These are phyloP conservation scores for Ladona fulva DNA, from an alignment of 1,140 invertebrate genomes.

Conservation along the genomic window DNA sequence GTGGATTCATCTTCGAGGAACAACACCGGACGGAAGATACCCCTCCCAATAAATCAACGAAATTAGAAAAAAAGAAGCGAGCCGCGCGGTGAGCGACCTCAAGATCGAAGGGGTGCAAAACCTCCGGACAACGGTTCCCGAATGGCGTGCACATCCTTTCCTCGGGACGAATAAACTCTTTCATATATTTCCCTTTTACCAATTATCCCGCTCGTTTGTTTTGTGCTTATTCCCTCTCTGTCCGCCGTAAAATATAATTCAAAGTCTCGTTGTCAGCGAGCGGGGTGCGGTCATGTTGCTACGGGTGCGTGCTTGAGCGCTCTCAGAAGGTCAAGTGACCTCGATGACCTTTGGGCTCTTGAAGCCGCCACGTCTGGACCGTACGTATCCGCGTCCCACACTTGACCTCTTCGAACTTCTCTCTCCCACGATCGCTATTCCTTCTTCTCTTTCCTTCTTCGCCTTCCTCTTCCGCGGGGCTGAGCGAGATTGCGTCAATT, in stretches of 20 bases:
- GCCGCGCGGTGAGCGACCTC: not conserved
- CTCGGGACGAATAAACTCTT: not conserved
- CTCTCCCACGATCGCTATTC: not conserved
- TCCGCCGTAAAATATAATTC: constrained; percentile 1
- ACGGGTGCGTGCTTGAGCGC: not conserved
- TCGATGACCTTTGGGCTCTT: not conserved
- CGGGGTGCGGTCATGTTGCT: not conserved
- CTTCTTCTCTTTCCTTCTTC: not conserved
- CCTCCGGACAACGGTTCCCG: not conserved
- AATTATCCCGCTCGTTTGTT: constrained; percentile 5
- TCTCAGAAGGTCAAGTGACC: not conserved
- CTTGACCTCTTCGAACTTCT: not conserved
- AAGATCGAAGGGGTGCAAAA: not conserved
- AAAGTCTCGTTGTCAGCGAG: not conserved
- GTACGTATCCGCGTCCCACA: not conserved
- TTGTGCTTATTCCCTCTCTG: not conserved
- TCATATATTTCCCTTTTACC: not conserved
- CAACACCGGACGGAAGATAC: not conserved
- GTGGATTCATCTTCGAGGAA: not conserved
- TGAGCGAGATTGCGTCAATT: no score
- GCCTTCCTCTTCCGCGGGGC: no score
- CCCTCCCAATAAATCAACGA: not conserved
- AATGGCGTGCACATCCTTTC: not conserved
- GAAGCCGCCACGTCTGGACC: not conserved
- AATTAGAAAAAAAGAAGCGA: not conserved